Evolutionary conservation across 2,888 invertebrate genomes (phyloP), one percentile per base, ranked within the genome.

Genomic region (Brachyptera risi): DNA sequence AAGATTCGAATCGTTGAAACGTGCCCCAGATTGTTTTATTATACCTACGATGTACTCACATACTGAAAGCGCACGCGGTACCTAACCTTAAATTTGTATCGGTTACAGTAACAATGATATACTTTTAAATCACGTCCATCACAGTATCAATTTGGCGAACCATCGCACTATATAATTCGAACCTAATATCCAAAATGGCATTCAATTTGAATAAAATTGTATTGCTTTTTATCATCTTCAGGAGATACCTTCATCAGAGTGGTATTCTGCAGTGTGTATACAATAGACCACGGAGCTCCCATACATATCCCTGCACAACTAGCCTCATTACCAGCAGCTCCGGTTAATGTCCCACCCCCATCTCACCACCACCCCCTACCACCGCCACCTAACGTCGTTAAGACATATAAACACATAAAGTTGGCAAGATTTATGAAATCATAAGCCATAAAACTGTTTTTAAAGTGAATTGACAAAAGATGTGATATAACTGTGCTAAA

Each of bases 311-410:
- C 40, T 9, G 5, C 40, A n/a, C 40, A 40, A 40, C 7, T n/a
- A 40, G 40, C 40, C 40, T 40, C 40, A 40, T 40, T 40, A 40
- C 31, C 31, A 15, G 40, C 40, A 15, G 40, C 40, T 35, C 35
- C 35, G 35, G 7, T 35, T 35, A 35, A 35, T 35, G 13, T 40
- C 40, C 17, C 40, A 40, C 7, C 40, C 40, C 7, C 7, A 5
- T 15, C 13, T 35, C 11, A 35, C 7, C 11, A 5, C n/a, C 40
- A 4, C 40, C 5, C 7, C 40, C 40, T 4, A 9, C 13, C 40
- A 7, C 40, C n/a, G 5, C 4, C 40, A 4, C 40, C 19, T 37
- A 31, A 31, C 31, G 31, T 31, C 31, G 13, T 15, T 9, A 15
- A 51, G 17, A 26, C 24, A 54, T 19, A 44, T 4, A 44, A 44